Evolutionary conservation across 2,113 vertebrate genomes (phyloP).

Genomic region (Pimephales promelas): DNA sequence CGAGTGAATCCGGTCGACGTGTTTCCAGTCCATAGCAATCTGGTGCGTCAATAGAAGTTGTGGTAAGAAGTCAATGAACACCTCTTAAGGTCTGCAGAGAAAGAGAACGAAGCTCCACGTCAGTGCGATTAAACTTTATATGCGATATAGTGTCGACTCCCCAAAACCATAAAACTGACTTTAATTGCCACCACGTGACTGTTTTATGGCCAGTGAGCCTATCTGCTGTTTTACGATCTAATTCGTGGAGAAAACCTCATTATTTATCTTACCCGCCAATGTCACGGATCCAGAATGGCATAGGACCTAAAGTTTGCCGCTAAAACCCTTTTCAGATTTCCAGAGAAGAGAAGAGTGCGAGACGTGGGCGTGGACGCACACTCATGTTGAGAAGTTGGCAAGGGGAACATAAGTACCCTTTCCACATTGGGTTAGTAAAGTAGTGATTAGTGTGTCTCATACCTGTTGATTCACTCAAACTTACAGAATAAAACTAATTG

Average conservation of each 20-base stretch:
- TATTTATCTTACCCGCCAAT: conserved; percentile 98
- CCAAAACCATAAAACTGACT: conserved; percentile 99
- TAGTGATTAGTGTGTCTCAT: background rate
- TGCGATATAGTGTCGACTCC: conserved; percentile 99
- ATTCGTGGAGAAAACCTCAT: conserved; percentile 98
- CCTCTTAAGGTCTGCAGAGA: conserved; percentile 85
- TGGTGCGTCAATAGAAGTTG: conserved; percentile 62
- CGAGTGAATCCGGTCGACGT: conserved; percentile 56
- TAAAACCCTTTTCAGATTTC: conserved; percentile 86
- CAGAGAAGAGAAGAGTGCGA: conserved; percentile 75
- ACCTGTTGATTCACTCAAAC: conserved; percentile 12
- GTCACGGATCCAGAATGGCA: conserved; percentile 92
- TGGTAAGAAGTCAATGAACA: conserved; percentile 84
- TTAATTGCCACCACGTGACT: conserved; percentile 99
- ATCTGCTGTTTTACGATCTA: conserved; percentile 99
- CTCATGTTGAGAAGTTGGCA: background rate
- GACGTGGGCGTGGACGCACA: conserved; percentile 81
- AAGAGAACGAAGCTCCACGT: conserved; percentile 96
- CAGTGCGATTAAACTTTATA: conserved; percentile 99
- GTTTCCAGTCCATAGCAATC: conserved; percentile 72
- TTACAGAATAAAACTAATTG: background rate
- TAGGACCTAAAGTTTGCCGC: conserved; percentile 91
- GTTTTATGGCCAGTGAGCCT: conserved; percentile 99
- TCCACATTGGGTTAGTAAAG: background rate
- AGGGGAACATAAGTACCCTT: conserved; percentile 14